Percentiles rank a stretch among this genome's conserved stretches.
Conservation (phyloP, 1,140 invertebrate species). For the Euwallacea similis region DNA sequence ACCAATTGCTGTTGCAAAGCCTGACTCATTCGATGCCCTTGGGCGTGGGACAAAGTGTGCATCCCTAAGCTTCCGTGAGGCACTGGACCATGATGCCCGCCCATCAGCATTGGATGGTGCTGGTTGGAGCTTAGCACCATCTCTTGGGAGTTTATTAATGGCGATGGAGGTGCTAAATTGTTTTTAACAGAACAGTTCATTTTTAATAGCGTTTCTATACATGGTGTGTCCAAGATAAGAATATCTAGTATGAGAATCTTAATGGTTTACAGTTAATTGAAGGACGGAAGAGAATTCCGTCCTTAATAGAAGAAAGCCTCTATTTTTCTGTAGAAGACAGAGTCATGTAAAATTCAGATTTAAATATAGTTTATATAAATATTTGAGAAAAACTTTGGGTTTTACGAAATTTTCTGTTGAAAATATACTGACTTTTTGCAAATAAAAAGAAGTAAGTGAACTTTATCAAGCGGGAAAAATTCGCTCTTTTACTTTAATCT, state of each 20-base stretch:
- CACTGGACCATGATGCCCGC: conserved; percentile 50
- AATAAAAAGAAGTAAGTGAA: no score
- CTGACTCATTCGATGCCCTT: conserved; percentile 46
- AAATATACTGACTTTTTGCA: no score
- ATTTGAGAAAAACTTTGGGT: no score
- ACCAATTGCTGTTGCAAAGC: conserved; percentile 35
- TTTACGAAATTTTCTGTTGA: no score
- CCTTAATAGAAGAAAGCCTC: no score
- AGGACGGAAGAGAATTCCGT: background rate
- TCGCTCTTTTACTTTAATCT: no score
- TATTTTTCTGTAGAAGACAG: no score
- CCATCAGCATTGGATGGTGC: conserved; percentile 48
- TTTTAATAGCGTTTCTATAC: background rate
- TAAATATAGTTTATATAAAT: no score
- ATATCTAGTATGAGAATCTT: background rate
- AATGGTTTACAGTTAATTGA: background rate
- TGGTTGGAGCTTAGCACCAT: conserved; percentile 49
- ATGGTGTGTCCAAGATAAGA: background rate
- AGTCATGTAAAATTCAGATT: no score
- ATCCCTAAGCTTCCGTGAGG: conserved; percentile 52
- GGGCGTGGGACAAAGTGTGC: conserved; percentile 60
- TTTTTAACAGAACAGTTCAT: background rate
- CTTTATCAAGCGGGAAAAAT: no score
- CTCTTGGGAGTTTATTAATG: conserved; percentile 64
- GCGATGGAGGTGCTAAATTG: conserved; percentile 72